These are phyloP conservation scores for Arge pagana DNA, from an alignment of 2,888 invertebrate species.

Conservation along the genomic window DNA sequence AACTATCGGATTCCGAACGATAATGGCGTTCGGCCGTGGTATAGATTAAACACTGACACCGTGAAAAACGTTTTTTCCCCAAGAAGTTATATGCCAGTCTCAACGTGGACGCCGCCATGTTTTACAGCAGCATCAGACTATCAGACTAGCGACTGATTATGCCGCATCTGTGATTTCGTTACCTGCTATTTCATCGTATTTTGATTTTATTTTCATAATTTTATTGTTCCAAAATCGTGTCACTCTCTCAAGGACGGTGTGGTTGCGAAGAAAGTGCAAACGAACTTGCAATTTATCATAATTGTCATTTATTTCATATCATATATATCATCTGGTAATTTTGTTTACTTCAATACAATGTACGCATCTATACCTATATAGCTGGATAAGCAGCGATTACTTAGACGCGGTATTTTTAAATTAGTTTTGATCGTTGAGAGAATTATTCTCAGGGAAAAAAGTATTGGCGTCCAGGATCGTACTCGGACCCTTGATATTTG, in stretches of 20 bases:
- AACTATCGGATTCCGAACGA: conserved; percentile 8
- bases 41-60: conserved; percentile 25
- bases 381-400: neutral
- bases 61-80: conserved; percentile 30
- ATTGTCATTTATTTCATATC: no score
- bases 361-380: no score
- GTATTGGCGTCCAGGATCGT: conserved; percentile 40
- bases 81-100: conserved; percentile 32
- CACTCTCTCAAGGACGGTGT: no score
- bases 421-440: neutral
- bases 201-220: no score
- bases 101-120: conserved; percentile 42
- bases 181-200: no score
- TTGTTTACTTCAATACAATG: no score
- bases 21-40: conserved; percentile 22
- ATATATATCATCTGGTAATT: no score
- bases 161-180: no score
- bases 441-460: conserved; percentile 36
- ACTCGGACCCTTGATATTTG: conserved; percentile 36
- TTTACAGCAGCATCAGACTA: conserved; percentile 29
- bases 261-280: no score
- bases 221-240: no score
- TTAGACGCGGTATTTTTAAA: neutral
- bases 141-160: no score
- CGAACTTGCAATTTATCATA: no score